These are phyloP conservation scores for Zaprionus lineosus DNA, from an alignment of 2,888 invertebrate genomes.

Conservation along the genomic window DNA sequence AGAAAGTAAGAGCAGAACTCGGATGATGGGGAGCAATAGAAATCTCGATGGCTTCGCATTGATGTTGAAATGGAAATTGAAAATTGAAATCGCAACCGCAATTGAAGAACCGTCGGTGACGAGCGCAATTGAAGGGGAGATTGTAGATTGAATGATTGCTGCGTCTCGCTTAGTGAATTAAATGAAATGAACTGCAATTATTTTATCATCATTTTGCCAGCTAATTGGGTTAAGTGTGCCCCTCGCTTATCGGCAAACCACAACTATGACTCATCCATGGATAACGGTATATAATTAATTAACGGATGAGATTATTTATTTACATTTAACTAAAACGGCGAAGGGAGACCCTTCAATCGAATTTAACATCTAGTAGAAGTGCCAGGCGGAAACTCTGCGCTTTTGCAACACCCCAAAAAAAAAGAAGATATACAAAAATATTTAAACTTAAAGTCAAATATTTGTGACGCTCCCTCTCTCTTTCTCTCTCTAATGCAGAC, in stretches of 20 bases:
- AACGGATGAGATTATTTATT: no score
- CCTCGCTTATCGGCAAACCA: slow-evolving; percentile 57
- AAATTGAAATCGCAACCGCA: no score
- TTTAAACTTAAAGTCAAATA: slow-evolving; percentile 45
- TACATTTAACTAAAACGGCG: no score
- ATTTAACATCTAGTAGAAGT: no score
- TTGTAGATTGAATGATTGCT: slow-evolving; percentile 52
- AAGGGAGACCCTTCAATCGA: no score
- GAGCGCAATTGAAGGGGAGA: slow-evolving; percentile 43
- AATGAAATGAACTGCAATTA: slow-evolving; percentile 77
- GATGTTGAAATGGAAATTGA: slow-evolving; percentile 61
- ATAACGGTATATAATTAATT: slow-evolving; percentile 52
- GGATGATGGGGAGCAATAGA: slow-evolving; percentile 30
- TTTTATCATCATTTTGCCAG: slow-evolving; percentile 64
- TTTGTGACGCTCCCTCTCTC: slow-evolving; percentile 26
- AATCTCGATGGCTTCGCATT: slow-evolving; percentile 44
- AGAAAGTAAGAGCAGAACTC: slow-evolving; percentile 71
- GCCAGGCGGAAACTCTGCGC: no score
- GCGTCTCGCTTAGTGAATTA: slow-evolving; percentile 46
- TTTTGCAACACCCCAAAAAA: no score
- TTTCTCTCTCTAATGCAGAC: slow-evolving; percentile 2
- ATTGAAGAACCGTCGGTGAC: slow-evolving; percentile 29
- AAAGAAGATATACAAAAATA: slow-evolving; percentile 1
- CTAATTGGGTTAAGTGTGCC: slow-evolving; percentile 73
- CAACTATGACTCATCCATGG: slow-evolving; percentile 51